Conservation (phyloP, 2,113 vertebrate species). For the Campylomormyrus tamandua region DNA sequence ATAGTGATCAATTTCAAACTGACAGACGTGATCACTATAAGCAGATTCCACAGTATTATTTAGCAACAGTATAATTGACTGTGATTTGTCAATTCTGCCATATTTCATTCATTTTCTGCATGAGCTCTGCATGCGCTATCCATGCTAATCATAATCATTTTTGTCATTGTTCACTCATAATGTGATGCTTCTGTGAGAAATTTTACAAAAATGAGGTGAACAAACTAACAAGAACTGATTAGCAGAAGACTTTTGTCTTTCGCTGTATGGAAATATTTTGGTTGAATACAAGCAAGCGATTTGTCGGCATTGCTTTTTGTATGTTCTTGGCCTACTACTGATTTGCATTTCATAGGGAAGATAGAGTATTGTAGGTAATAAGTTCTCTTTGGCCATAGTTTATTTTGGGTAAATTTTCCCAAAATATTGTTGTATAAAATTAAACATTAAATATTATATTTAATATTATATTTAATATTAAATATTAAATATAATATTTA, state of each 20-base stretch:
- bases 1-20: too few species aligned
- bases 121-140: not conserved
- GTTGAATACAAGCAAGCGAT: not conserved
- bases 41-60: not conserved
- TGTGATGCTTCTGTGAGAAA: not conserved
- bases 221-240: not conserved
- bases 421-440: not conserved
- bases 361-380: not conserved
- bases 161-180: not conserved
- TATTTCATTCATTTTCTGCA: not conserved
- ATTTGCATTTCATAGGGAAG: not conserved
- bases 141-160: not conserved
- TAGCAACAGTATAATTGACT: not conserved
- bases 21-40: too few species aligned
- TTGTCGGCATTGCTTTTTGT: not conserved
- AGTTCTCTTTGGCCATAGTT: not conserved
- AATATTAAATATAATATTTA: not conserved
- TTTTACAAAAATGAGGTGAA: not conserved
- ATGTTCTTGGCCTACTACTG: not conserved
- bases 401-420: too few species aligned
- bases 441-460: too few species aligned
- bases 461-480: too few species aligned
- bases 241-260: not conserved
- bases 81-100: not conserved
- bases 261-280: not conserved